Evolutionary conservation across 2,797 vertebrate species (phyloP), one percentile per base, ranked within the genome.

Genomic region (Enteromius trimaculatus): DNA sequence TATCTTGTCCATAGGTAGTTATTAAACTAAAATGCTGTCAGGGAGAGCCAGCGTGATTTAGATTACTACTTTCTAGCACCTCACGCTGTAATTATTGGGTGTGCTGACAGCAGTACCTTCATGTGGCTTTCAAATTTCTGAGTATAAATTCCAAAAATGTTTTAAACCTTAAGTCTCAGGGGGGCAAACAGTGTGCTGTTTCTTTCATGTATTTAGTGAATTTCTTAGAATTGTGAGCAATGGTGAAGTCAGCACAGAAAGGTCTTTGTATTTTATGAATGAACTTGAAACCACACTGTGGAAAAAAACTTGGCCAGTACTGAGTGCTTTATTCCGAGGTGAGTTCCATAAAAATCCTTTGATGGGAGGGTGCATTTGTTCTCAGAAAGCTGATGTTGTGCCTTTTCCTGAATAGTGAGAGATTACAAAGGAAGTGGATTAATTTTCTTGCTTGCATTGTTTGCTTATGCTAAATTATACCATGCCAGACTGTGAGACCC

Each of bases 41-140:
- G 42, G 37, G 17, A 82, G 10, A 80, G 71, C 17, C 80, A 26
- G 23, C 0, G 13, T 78, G 82, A 37, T 60, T 68, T 76, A 68
- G 70, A 81, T 81, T 74, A 64, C 79, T 58, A 31, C 78, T 84
- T 84, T 78, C 76, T 75, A 68, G 69, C 44, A 71, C 66, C 39
- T 83, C 80, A 47, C 75, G 8, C 42, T 29, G 49, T 88, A 87
- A 86, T 86, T 88, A 84, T 70, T 80, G 66, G 44, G 44, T 53
- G 21, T 65, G 58, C 74, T 84, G 84, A 83, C 77, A 66, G 77
- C 82, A 77, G 71, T 51, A 70, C 79, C 60, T 74, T 79, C 80
- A 23, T 71, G 37, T 65, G 55, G n/a, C 58, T 84, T 79, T 74
- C 34, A 19, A 72, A 65, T 78, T 31, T 84, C n/a, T 34, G 10